These are phyloP conservation scores for Xiphias gladius DNA, from an alignment of 2,113 vertebrate genomes.

Conservation along the genomic window DNA sequence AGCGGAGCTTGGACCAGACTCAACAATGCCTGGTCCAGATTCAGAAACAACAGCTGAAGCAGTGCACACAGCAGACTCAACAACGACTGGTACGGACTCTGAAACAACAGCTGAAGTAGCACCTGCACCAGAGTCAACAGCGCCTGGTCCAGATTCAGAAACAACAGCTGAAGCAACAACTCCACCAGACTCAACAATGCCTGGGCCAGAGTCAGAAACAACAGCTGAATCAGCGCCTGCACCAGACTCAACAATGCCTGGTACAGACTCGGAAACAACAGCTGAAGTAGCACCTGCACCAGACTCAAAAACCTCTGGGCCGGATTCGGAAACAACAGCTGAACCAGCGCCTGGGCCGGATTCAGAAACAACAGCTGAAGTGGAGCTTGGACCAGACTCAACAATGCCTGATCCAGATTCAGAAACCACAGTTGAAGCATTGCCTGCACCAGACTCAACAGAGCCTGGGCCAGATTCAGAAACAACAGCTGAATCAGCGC, in stretches of 20 bases:
- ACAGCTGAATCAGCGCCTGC: not conserved
- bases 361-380: not conserved
- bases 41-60: not conserved
- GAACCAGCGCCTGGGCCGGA: not conserved
- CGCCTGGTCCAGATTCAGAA: not conserved
- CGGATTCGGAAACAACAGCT: not conserved
- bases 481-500: not conserved
- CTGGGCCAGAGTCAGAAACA: not conserved
- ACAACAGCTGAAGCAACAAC: too few relatives aligned
- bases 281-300: not conserved
- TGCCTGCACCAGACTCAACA: not conserved
- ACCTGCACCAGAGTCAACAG: not conserved
- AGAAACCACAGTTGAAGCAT: not conserved
- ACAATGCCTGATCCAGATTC: too few relatives aligned
- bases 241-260: not conserved
- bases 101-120: not conserved
- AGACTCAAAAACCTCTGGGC: not conserved
- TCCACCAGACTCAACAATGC: not conserved
- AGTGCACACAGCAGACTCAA: too few relatives aligned
- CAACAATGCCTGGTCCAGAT: too few relatives aligned
- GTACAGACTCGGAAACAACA: not conserved
- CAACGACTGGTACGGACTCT: too few relatives aligned
- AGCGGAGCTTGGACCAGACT: too few relatives aligned
- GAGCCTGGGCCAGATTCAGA: not conserved
- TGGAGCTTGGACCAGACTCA: not conserved